phyloP scores from a whole-genome alignment of 2,888 invertebrate genomes.

The Drosophila prolongata region DNA sequence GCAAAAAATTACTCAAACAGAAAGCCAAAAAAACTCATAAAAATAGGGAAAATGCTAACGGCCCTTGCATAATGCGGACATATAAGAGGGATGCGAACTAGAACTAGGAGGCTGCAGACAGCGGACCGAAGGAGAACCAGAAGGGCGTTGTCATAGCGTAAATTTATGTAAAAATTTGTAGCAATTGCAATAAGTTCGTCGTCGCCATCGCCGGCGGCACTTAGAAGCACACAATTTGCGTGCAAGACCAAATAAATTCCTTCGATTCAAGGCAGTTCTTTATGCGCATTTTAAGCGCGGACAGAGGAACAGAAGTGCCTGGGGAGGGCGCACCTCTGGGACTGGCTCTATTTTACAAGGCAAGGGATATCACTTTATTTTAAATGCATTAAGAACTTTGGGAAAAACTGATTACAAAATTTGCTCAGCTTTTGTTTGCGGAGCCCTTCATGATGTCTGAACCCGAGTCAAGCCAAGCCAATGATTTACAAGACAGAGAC shows the following conservation, averaged over 20 bases:
- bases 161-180: conserved; percentile 81
- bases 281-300: conserved; percentile 29
- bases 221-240: conserved; percentile 40
- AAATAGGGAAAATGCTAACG: conserved; percentile 44
- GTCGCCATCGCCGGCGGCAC: conserved; percentile 32
- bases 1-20: conserved; percentile 67
- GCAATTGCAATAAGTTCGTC: conserved; percentile 74
- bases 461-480: conserved; percentile 35
- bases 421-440: conserved; percentile 57
- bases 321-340: conserved; percentile 3
- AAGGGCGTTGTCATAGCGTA: conserved; percentile 62
- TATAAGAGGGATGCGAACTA: conserved; percentile 18
- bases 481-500: conserved; percentile 57
- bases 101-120: conserved; percentile 1
- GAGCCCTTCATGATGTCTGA: conserved; percentile 66
- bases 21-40: conserved; percentile 63
- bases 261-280: conserved; percentile 20
- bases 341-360: conserved; percentile 1
- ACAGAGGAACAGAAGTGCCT: background rate
- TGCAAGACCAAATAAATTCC: conserved; percentile 72
- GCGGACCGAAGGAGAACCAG: too few relatives aligned
- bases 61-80: conserved; percentile 39
- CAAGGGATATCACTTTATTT: conserved; percentile 52
- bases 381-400: conserved; percentile 71
- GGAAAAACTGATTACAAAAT: conserved; percentile 67